Conservation (phyloP, 2,888 invertebrate species). For the Synergus gifuensis region DNA sequence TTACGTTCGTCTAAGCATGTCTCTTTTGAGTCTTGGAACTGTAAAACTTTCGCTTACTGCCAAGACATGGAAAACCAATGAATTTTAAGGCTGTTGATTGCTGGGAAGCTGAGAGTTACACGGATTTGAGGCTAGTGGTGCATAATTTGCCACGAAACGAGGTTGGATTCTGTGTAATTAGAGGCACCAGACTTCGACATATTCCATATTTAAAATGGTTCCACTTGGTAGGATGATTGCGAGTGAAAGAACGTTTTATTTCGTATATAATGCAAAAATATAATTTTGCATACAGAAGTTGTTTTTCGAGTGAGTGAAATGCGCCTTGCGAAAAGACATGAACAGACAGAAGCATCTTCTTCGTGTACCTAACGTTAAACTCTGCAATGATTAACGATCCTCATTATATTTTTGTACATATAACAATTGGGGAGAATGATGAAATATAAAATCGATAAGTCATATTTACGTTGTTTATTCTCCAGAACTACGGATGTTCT, state of each 20-base stretch:
- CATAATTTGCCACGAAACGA: background rate
- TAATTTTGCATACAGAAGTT: conserved; percentile 49
- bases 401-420: conserved; percentile 76
- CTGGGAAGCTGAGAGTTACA: background rate
- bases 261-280: conserved; percentile 44
- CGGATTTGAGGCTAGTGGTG: background rate
- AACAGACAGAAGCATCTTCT: conserved; percentile 38
- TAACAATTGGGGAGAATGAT: conserved; percentile 66
- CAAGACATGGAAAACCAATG: conserved; percentile 10
- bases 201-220: conserved; percentile 12
- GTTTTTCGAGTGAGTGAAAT: conserved; percentile 32
- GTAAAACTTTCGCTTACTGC: conserved; percentile 13
- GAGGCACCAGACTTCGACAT: background rate
- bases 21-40: background rate
- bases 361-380: conserved; percentile 50
- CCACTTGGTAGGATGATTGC: conserved; percentile 26
- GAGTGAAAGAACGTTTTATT: conserved; percentile 13
- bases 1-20: conserved; percentile 20
- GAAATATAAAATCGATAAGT: conserved; percentile 40
- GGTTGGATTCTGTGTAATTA: conserved; percentile 13
- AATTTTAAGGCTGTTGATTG: conserved; percentile 27
- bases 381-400: conserved; percentile 71
- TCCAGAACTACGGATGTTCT: conserved; percentile 10
- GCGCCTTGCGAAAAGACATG: conserved; percentile 33
- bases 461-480: conserved; percentile 34